Evolutionary conservation across 2,113 vertebrate species (phyloP), one percentile per base, ranked within the genome.

Genomic region (Phyllopteryx taeniolatus): DNA sequence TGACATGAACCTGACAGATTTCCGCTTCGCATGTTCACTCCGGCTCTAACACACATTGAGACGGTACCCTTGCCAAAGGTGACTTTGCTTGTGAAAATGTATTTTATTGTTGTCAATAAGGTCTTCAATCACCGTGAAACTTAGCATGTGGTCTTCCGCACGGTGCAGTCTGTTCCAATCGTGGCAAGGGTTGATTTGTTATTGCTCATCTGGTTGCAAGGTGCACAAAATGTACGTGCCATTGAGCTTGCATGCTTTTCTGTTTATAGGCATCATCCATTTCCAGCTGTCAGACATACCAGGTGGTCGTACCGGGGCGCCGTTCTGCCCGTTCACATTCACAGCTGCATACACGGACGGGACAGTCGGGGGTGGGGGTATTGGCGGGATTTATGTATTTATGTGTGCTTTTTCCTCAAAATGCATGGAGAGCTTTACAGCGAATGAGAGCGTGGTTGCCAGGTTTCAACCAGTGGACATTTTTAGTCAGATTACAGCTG

Each of bases 401-500:
- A 44, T 76, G 47, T 27, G 49, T 74, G 69, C 73, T 73, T 74
- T 73, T 70, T 35, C 9, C 10, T 80, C 83, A 79, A 87, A 71
- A 72, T 67, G 77, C 80, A 79, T 72, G 53, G 44, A 79, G 67
- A 78, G 76, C 66, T 74, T 87, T 85, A 83, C 74, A 39, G 35
- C 35, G 2, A 39, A 74, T 84, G 78, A 88, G 84, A 73, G 75
- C 64, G 78, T 60, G 73, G 56, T 44, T 67, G 51, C 49, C 39
- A 72, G 74, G 74, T 74, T 86, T 57, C 79, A 71, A 0, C 27
- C 42, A 68, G 46, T 64, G 70, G 62, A 35, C n/a, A 68, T 79
- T 83, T 83, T 76, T 73, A 76, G 79, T 74, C 72, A 63, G 81
- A 76, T 85, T 83, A 85, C 42, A 72, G 44, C 19, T 46, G 33